Evolutionary conservation across 2,113 vertebrate genomes (phyloP).

Genomic region (Sula dactylatra): DNA sequence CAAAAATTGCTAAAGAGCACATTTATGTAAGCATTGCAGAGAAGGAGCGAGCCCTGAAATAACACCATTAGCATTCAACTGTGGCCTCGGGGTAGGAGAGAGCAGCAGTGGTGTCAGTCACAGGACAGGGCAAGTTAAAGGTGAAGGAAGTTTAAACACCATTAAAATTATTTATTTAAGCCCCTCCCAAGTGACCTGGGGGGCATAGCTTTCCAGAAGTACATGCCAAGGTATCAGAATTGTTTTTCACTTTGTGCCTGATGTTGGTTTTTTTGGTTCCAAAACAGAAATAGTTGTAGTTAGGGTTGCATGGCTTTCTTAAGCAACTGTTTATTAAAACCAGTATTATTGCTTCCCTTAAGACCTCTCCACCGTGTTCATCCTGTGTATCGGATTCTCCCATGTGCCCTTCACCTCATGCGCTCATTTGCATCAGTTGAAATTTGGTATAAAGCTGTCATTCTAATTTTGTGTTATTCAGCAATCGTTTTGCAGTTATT

Average conservation of each 20-base stretch:
- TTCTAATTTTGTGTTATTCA: neutral
- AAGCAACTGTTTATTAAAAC: neutral
- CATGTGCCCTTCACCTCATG: neutral
- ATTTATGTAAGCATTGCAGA: neutral
- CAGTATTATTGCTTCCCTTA: neutral
- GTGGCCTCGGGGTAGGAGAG: neutral
- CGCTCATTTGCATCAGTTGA: fast-evolving
- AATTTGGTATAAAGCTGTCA: neutral
- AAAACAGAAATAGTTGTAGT: neutral
- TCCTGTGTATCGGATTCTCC: fast-evolving
- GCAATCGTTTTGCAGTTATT: neutral
- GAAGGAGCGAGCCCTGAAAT: neutral
- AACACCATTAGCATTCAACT: fast-evolving
- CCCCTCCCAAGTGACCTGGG: neutral
- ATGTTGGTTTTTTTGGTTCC: neutral
- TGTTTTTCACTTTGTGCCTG: neutral
- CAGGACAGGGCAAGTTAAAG: neutral
- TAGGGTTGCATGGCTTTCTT: neutral
- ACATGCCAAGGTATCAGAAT: neutral
- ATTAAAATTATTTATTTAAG: neutral
- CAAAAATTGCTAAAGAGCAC: neutral
- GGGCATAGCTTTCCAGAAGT: neutral
- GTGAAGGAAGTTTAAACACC: neutral
- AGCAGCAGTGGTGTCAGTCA: neutral
- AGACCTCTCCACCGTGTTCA: fast-evolving